phyloP scores from a whole-genome alignment of 1,140 invertebrate genomes.

The Leptinotarsa texana region DNA sequence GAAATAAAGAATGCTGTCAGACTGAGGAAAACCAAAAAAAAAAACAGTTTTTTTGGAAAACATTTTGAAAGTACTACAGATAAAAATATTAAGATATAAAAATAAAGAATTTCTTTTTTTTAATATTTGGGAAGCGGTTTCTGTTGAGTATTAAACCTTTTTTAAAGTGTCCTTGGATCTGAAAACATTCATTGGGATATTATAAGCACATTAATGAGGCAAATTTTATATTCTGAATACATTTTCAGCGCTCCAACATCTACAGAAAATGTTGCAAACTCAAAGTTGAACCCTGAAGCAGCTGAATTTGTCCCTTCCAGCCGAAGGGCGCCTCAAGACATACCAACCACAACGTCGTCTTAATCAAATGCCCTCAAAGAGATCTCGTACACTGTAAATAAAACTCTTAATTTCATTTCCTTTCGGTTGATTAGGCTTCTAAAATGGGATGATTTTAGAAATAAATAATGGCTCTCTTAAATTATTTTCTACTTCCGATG shows the following conservation, averaged over 20 bases:
- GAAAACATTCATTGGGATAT: too few species aligned
- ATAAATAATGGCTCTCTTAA: not conserved
- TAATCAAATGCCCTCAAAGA: constrained; percentile 29
- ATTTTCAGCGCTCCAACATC: constrained; percentile 15
- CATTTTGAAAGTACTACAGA: too few species aligned
- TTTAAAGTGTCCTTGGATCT: too few species aligned
- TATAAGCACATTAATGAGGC: not conserved
- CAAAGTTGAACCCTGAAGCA: constrained; percentile 48
- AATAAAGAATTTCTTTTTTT: too few species aligned
- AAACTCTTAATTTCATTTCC: constrained; percentile 26
- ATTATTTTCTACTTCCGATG: too few species aligned
- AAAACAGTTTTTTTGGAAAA: too few species aligned
- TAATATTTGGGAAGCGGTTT: too few species aligned
- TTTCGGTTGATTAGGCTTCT: not conserved
- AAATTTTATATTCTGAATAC: not conserved
- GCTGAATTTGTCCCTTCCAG: constrained; percentile 48
- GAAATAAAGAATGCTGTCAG: too few species aligned
- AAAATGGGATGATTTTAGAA: constrained; percentile 6
- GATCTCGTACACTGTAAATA: constrained; percentile 35
- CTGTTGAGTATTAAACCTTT: too few species aligned
- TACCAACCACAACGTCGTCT: constrained; percentile 26
- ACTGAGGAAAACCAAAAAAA: too few species aligned
- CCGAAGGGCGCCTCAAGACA: constrained; percentile 30
- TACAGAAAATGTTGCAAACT: constrained; percentile 27
- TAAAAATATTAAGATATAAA: too few species aligned